phyloP scores from a whole-genome alignment of 2,113 vertebrate species.

The Oncorhynchus nerka region DNA sequence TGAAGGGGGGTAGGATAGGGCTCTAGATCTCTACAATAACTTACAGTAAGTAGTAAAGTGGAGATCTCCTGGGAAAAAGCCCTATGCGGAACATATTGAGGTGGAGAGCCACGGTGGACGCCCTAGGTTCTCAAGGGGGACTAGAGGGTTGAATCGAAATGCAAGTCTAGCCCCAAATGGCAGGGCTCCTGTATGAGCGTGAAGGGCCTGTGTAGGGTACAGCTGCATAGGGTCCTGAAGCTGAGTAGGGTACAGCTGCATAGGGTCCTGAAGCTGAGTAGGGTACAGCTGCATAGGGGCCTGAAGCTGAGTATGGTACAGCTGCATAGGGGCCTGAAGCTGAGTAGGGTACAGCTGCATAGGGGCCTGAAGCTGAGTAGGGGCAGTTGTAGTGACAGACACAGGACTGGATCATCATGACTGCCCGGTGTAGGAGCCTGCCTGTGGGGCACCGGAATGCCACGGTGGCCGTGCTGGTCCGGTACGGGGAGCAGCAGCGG shows the following conservation, averaged over 20 bases:
- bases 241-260: not conserved
- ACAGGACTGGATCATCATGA: slow-evolving; percentile 78
- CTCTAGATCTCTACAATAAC: too few relatives aligned
- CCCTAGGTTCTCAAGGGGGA: not conserved
- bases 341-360: not conserved
- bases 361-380: not conserved
- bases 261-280: not conserved
- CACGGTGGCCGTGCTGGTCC: slow-evolving; percentile 59
- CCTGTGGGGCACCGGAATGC: slow-evolving; percentile 67
- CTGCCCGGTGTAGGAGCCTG: slow-evolving; percentile 44
- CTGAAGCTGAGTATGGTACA: not conserved
- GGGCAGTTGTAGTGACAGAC: slow-evolving; percentile 73
- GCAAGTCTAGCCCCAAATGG: slow-evolving; percentile 31
- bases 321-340: not conserved
- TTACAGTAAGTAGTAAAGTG: too few relatives aligned
- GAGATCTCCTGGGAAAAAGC: too few relatives aligned
- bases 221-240: not conserved
- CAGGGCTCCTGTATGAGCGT: slow-evolving; percentile 16
- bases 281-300: not conserved
- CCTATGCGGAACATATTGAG: slow-evolving; percentile 2
- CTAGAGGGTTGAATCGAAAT: not conserved
- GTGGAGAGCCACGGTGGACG: not conserved
- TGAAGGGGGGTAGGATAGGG: not conserved
- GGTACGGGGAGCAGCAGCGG: slow-evolving; percentile 72
- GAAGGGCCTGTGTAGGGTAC: too few relatives aligned